These are phyloP conservation scores for Drosophila recens DNA, from an alignment of 2,888 invertebrate genomes.

Conservation along the genomic window DNA sequence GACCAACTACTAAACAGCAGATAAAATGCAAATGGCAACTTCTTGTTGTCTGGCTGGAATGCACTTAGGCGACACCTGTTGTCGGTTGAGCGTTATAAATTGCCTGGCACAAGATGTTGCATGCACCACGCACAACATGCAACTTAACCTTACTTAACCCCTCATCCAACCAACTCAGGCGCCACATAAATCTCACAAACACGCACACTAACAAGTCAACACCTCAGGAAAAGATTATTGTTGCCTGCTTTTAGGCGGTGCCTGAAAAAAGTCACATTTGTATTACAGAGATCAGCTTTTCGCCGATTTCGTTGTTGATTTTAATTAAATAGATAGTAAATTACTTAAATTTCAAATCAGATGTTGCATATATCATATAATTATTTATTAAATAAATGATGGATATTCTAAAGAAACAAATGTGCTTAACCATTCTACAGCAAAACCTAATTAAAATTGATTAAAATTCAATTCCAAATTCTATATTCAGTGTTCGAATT, in stretches of 20 bases:
- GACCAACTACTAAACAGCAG: constrained; percentile 5
- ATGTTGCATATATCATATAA: neutral
- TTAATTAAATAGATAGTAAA: too few relatives aligned
- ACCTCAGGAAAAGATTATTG: constrained; percentile 1
- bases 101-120: constrained; percentile 27
- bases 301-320: too few relatives aligned
- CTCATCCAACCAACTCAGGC: constrained; percentile 3
- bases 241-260: constrained; percentile 36
- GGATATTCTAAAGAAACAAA: neutral
- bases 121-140: constrained; percentile 26
- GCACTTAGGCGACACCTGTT: constrained; percentile 49
- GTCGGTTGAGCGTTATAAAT: constrained; percentile 14
- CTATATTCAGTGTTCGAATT: neutral
- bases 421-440: neutral
- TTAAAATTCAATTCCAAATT: constrained; percentile 5
- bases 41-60: constrained; percentile 14
- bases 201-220: constrained; percentile 4
- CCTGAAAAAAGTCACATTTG: constrained; percentile 4
- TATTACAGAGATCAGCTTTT: neutral
- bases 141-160: constrained; percentile 29
- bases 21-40: constrained; percentile 33
- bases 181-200: constrained; percentile 38
- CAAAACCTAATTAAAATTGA: constrained; percentile 1
- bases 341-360: too few relatives aligned
- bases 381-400: neutral